Evolutionary conservation across 30 jellyfish, hydroid and myxozoan species (phyloP).

Genomic region (Turritopsis dohrnii): DNA sequence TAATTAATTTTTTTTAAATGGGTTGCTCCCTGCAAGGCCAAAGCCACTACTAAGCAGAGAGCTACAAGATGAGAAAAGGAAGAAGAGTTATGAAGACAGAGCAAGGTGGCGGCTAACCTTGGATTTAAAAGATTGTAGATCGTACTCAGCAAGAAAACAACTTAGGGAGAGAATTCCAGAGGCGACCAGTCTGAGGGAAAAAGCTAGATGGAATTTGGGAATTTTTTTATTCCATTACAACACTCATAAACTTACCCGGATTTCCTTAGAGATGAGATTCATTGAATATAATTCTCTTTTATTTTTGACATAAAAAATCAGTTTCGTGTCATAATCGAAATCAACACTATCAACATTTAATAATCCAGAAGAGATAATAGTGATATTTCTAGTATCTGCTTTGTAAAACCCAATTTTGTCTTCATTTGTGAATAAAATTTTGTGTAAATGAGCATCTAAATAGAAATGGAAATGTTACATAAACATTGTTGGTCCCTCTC

Average conservation of each 20-base stretch:
- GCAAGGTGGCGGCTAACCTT: too few relatives aligned
- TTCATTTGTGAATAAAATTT: not conserved
- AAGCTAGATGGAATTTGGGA: too few relatives aligned
- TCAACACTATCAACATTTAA: slow-evolving; percentile 23
- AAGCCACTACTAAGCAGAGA: too few relatives aligned
- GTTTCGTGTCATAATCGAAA: slow-evolving; percentile 24
- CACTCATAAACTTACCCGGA: not conserved
- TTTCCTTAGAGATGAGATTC: slow-evolving; percentile 21
- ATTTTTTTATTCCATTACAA: not conserved
- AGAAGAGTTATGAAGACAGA: too few relatives aligned
- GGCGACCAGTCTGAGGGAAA: too few relatives aligned
- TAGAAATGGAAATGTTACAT: not conserved
- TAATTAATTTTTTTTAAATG: not conserved
- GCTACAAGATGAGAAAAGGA: too few relatives aligned
- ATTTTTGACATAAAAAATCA: slow-evolving; percentile 2
- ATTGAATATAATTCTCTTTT: not conserved
- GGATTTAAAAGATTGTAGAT: too few relatives aligned
- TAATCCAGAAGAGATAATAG: not conserved
- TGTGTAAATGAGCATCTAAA: not conserved
- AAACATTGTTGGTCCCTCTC: not conserved
- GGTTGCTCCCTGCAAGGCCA: too few relatives aligned
- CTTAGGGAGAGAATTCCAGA: too few relatives aligned
- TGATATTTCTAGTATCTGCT: not conserved
- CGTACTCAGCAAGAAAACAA: too few relatives aligned
- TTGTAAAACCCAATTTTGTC: not conserved